Percentiles rank a stretch among this genome's conserved stretches.
Evolutionary conservation across 2,888 invertebrate genomes (phyloP).

Genomic region (Eudemis profundana): DNA sequence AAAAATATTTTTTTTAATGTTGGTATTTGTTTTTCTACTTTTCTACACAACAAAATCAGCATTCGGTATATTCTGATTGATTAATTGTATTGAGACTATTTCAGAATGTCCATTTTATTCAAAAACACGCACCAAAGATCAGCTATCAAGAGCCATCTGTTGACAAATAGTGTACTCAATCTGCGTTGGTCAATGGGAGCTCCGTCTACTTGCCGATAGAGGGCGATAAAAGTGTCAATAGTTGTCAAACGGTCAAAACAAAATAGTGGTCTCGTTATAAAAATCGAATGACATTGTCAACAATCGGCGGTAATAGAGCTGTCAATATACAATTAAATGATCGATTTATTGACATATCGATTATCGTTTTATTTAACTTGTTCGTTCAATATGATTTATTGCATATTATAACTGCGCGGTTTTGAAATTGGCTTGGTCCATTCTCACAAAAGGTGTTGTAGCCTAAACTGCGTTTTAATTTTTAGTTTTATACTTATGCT

Average conservation of each 20-base stretch:
- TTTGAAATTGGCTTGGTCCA: too few species aligned
- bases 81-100: too few species aligned
- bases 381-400: too few species aligned
- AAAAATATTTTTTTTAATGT: too few species aligned
- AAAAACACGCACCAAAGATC: neutral
- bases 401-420: too few species aligned
- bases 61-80: too few species aligned
- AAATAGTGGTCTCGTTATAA: neutral
- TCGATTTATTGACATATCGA: slow-evolving; percentile 15
- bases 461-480: too few species aligned
- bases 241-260: neutral
- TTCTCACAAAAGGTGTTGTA: too few species aligned
- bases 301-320: neutral
- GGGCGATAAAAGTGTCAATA: neutral
- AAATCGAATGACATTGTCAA: neutral
- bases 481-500: too few species aligned
- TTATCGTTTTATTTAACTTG: neutral
- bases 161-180: slow-evolving; percentile 1
- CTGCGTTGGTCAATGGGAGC: slow-evolving; percentile 7
- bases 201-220: slow-evolving; percentile 33
- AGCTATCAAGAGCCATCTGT: slow-evolving; percentile 25
- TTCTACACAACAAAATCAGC: too few species aligned
- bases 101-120: neutral
- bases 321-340: slow-evolving; percentile 5
- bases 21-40: too few species aligned